These are phyloP conservation scores for Caenorhabditis sp. DNA, from an alignment of 2,888 invertebrate genomes.

Conservation along the genomic window DNA sequence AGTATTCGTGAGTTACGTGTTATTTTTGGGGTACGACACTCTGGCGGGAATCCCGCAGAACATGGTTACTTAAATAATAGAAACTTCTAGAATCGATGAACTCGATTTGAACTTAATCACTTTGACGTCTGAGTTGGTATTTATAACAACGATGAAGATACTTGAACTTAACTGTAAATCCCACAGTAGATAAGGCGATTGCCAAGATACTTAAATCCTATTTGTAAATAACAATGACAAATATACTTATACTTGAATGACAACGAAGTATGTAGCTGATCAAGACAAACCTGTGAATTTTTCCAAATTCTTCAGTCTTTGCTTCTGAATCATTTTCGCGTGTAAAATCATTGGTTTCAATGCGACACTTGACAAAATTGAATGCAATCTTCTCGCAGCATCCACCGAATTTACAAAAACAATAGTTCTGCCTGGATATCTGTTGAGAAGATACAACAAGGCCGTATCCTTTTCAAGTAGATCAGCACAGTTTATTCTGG, in stretches of 20 bases:
- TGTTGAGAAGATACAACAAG: constrained; percentile 84
- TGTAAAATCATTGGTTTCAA: constrained; percentile 77
- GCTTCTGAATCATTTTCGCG: constrained; percentile 87
- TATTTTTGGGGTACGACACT: no score
- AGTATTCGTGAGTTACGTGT: no score
- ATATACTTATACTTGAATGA: not conserved
- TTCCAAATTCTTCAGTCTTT: constrained; percentile 91
- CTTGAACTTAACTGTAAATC: no score
- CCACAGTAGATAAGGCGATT: no score
- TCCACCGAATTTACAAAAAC: constrained; percentile 86
- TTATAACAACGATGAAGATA: not conserved
- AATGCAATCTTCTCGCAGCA: constrained; percentile 77
- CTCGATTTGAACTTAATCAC: no score
- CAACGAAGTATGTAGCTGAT: not conserved
- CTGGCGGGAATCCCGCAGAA: no score
- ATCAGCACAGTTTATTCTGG: constrained; percentile 77
- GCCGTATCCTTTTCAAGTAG: constrained; percentile 79
- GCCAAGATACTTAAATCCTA: no score
- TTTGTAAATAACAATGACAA: no score
- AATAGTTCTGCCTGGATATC: constrained; percentile 89
- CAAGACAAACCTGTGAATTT: constrained; percentile 75
- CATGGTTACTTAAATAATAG: no score
- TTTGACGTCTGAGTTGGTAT: no score
- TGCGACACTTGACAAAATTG: constrained; percentile 70
- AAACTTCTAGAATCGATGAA: no score